Evolutionary conservation across 2,888 invertebrate genomes (phyloP).

Genomic region (Ectobius pallidus): DNA sequence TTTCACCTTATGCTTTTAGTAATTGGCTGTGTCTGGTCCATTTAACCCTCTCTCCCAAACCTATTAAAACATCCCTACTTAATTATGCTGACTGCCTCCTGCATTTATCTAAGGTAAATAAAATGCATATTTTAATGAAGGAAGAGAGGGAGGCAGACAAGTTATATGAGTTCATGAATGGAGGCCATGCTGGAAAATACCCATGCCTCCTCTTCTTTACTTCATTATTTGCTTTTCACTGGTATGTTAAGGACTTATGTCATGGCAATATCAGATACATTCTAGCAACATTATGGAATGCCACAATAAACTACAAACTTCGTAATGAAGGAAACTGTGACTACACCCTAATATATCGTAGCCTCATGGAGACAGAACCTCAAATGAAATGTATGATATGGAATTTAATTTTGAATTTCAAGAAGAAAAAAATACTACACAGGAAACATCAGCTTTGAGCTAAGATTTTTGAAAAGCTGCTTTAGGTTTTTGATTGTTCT

Average conservation of each 20-base stretch:
- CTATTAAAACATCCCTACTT: slow-evolving; percentile 1
- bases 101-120: not conserved
- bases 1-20: not conserved
- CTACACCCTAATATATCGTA: no score
- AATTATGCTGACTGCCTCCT: slow-evolving; percentile 13
- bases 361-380: not conserved
- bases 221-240: not conserved
- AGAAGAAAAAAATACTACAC: no score
- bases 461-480: no score
- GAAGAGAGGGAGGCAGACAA: not conserved
- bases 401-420: no score
- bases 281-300: not conserved
- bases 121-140: not conserved
- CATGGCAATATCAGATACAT: not conserved
- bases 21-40: slow-evolving; percentile 10
- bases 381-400: not conserved
- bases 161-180: not conserved
- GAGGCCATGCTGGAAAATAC: not conserved
- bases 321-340: not conserved
- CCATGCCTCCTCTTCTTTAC: not conserved
- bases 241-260: not conserved
- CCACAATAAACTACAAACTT: not conserved
- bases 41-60: slow-evolving; percentile 13
- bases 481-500: no score
- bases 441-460: no score